Evolutionary conservation across 1,140 invertebrate species (phyloP).

Genomic region (Trichonephila inaurata): DNA sequence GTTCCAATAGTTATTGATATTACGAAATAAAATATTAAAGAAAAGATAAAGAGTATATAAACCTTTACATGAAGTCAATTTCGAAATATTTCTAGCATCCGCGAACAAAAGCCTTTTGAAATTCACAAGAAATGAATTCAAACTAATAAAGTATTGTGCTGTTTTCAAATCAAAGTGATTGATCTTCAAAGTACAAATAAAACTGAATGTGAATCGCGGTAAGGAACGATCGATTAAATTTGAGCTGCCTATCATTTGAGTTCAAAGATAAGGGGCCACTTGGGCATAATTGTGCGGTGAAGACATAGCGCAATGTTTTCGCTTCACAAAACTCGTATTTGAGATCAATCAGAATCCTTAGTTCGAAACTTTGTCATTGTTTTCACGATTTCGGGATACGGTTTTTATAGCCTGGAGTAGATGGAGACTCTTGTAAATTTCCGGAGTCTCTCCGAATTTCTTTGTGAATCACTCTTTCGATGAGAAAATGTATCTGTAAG

Average conservation of each 20-base stretch:
- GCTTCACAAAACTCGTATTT: neutral
- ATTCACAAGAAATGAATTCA: neutral
- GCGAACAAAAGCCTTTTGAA: neutral
- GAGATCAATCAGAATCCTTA: conserved; percentile 43
- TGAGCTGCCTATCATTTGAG: neutral
- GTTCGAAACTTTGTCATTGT: conserved; percentile 30
- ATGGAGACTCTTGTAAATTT: neutral
- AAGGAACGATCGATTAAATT: neutral
- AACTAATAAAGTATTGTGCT: neutral
- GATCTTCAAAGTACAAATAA: conserved; percentile 26
- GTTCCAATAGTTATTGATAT: too few relatives aligned
- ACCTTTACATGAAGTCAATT: too few relatives aligned
- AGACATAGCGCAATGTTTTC: neutral
- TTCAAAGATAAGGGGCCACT: neutral
- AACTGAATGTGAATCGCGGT: neutral
- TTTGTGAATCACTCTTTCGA: conserved; percentile 59
- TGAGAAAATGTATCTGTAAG: neutral
- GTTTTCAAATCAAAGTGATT: neutral
- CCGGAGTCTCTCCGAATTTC: neutral
- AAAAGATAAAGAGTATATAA: too few relatives aligned
- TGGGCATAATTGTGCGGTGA: neutral
- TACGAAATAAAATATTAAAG: too few relatives aligned
- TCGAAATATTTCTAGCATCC: neutral
- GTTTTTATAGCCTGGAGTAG: conserved; percentile 17
- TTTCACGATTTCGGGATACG: conserved; percentile 27